Percentiles rank a stretch among this genome's conserved stretches.
Evolutionary conservation across 2,113 vertebrate genomes (phyloP).

Genomic region (Rhinichthys klamathensis): DNA sequence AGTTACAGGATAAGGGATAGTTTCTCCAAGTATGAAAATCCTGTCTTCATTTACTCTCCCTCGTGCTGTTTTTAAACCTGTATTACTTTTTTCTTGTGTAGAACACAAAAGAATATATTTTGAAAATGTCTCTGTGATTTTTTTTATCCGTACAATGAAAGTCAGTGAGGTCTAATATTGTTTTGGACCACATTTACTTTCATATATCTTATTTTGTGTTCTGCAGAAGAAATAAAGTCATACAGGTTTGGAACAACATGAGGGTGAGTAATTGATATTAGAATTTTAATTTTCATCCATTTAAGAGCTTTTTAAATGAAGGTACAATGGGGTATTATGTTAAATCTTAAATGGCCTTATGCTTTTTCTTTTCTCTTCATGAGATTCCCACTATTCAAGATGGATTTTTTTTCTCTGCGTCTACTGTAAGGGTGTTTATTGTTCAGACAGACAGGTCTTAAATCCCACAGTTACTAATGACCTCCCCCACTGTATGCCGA

Average conservation of each 20-base stretch:
- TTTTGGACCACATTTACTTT: neutral
- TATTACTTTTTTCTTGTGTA: neutral
- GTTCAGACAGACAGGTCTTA: constrained; percentile 64
- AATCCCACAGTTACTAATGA: constrained; percentile 55
- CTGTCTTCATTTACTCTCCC: neutral
- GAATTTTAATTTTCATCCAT: neutral
- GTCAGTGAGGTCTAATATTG: neutral
- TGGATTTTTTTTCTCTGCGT: constrained; percentile 60
- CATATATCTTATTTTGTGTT: neutral
- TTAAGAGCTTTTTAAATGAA: neutral
- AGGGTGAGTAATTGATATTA: neutral
- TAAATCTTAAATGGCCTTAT: neutral
- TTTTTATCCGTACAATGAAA: neutral
- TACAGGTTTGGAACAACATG: neutral
- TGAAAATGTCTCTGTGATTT: no score
- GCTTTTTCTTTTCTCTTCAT: constrained; percentile 30
- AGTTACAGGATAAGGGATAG: neutral
- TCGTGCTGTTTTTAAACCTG: neutral
- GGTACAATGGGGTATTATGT: neutral
- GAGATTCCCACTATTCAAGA: constrained; percentile 68
- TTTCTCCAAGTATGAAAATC: neutral
- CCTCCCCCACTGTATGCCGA: constrained; percentile 37
- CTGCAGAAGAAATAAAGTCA: neutral
- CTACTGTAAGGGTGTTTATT: constrained; percentile 34
- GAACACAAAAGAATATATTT: neutral